Evolutionary conservation across 2,888 invertebrate species (phyloP), one percentile per base, ranked within the genome.

Genomic region (Bugula neritina): DNA sequence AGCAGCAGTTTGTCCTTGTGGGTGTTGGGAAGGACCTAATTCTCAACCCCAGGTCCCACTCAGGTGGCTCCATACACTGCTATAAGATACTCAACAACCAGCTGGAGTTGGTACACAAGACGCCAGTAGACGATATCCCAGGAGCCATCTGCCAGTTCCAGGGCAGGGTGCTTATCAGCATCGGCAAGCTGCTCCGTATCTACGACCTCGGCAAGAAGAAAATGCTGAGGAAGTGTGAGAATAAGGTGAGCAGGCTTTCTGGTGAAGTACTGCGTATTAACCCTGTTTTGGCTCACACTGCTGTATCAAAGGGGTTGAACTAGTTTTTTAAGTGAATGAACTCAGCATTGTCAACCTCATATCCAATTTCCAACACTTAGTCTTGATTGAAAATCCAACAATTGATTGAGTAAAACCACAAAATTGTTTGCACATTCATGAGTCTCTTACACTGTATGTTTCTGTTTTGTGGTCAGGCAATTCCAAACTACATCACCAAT

Each of bases 141-240:
- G 79, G 80, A 1, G 83, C 83, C 35, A 82, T 84, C 35, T 77
- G 79, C 21, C 71, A 82, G 27, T 84, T 84, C 76, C 94, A 96
- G 80, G 98, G 98, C 0, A 88, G 92, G 75, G 89, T 96, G 0
- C 84, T 99, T 34, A 92, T 94, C 0, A 97, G 97, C 0, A 92
- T 98, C 21, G 99, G 98, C 0, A 89, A 91, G 74, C 91, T 92
- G 87, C 86, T 99, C 31, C 87, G 98, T 71, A 88, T 99, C 54
- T 99, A 99, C 82, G 98, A 99, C 82, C 89, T 97, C 79, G 99
- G 99, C 73, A 94, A 93, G 84, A 93, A 97, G 84, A 99, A 99
- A 84, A 86, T 99, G 73, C 85, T 99, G 69, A 88, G 97, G 71
- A 99, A 99, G 86, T 98, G 98, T 86, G 99, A 99, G 86, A 99